Evolutionary conservation across 2,113 vertebrate species (phyloP), one percentile per base, ranked within the genome.

Genomic region (Alethe diademata): DNA sequence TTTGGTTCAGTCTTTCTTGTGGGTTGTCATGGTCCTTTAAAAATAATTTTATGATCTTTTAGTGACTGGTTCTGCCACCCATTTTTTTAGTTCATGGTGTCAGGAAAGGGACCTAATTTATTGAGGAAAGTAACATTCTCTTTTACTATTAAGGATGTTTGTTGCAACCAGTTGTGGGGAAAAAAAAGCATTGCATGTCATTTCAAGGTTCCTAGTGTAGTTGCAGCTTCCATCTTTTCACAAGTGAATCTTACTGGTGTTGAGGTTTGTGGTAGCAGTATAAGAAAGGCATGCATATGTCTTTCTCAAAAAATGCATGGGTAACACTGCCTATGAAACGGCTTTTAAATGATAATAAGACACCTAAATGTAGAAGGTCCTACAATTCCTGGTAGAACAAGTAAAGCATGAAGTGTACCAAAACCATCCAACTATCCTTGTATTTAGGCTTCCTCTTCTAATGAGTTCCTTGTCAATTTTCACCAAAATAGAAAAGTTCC

Each of bases 201-300:
- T 79, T 88, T 88, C 45, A 66, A 88, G 54, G 24, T 82, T 62
- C 24, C 15, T 79, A 23, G 13, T 43, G 31, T 40, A 75, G 31
- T 29, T 85, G 45, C 16, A 72, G 20, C 8, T 85, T 50, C 29
- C 11, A 23, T 72, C 19, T 73, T 67, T 86, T 82, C 15, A 15
- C 75, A 82, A n/a, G 14, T 54, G 35, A 66, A n/a, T 54, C 38
- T 53, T 72, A 35, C 24, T 71, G 24, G 14, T 80, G 3, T 61
- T 33, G 56, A 50, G 16, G 22, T 70, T 96, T 84, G 56, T 71
- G 47, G 31, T 36, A 93, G 65, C 61, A 71, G 11, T 47, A 13
- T 38, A 64, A 22, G 64, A 66, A 10, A 45, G 18, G 20, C 28
- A 16, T 31, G 35, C 2, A 1, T 18, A 13, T 1, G 1, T 5